Base-by-base conservation (phyloP, 2,888 invertebrate genomes). In the Homarus gammarus region DNA sequence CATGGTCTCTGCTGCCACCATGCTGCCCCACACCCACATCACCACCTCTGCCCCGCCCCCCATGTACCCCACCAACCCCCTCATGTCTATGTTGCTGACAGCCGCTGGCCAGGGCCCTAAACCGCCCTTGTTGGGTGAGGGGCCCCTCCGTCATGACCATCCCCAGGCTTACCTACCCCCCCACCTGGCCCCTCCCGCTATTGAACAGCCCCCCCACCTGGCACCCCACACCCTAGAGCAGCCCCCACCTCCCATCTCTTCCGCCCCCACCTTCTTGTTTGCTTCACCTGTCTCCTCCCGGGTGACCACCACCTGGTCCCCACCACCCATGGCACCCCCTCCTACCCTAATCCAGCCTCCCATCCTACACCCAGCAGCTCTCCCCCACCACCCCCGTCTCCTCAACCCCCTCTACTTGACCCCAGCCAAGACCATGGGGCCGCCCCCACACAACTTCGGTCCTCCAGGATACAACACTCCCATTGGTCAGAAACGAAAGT, bases 401-500 rank as follows among this genome's bases (percentile, higher is more conserved):
- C 79, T 91, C 84, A 79, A 82, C 87, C 84, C 90, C 68, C 38
- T 81, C n/a, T 90, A 90, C 78, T 73, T 90, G n/a, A 90, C 90
- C 31, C 84, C 90, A 38, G 38, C 89, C 70, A 84, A 79, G 61
- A 61, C 82, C 33, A 64, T 85, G 78, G 75, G 87, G 38, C 49
- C 91, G 40, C 70, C 83, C 77, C 89, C 92, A 92, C 72, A 92
- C 93, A 91, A 93, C 92, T 89, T 92, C 91, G 68, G 92, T 64
- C 44, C 73, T 83, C 36, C 83, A 12, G 84, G 87, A 15, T 90
- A 77, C 79, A 91, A 51, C 51, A 93, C 93, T 83, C 93, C 93
- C 10, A 92, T 93, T 87, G 94, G 94, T 12, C 94, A 94, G 91
- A 94, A 94, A 91, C 93, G 94, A 64, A 94, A 94, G 90, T 93